phyloP scores from a whole-genome alignment of 2,888 invertebrate species.

The Julus scanicus region DNA sequence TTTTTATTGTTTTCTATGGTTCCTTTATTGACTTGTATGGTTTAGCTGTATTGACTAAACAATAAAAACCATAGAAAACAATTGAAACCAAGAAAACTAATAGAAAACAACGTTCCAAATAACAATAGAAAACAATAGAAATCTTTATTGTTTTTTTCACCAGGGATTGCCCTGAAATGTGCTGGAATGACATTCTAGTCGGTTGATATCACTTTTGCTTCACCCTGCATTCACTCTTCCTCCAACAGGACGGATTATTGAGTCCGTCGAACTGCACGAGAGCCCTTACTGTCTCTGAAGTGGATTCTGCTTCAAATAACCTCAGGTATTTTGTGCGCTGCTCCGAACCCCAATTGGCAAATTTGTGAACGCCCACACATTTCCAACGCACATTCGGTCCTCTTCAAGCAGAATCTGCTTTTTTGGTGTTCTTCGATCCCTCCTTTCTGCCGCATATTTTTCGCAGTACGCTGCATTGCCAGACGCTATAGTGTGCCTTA shows the following conservation, averaged over 20 bases:
- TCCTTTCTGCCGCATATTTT: not conserved
- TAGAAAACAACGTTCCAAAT: too few relatives aligned
- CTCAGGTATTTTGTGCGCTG: not conserved
- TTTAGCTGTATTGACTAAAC: too few relatives aligned
- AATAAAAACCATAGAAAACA: too few relatives aligned
- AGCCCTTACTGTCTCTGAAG: not conserved
- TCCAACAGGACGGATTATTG: not conserved
- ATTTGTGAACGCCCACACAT: not conserved
- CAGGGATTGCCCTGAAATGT: too few relatives aligned
- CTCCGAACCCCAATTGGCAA: not conserved
- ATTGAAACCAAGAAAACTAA: too few relatives aligned
- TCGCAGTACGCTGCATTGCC: not conserved
- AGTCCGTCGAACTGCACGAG: not conserved
- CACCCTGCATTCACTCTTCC: not conserved
- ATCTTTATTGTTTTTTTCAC: too few relatives aligned
- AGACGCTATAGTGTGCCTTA: not conserved
- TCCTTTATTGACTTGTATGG: too few relatives aligned
- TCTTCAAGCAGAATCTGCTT: not conserved
- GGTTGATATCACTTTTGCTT: not conserved
- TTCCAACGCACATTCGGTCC: not conserved
- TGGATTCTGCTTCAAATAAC: conserved; percentile 29
- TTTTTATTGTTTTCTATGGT: too few relatives aligned
- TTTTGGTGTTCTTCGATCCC: not conserved
- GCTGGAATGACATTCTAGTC: too few relatives aligned
- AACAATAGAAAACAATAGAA: too few relatives aligned